Evolutionary conservation across 2,888 invertebrate species (phyloP).

Genomic region (Athalia cordata): DNA sequence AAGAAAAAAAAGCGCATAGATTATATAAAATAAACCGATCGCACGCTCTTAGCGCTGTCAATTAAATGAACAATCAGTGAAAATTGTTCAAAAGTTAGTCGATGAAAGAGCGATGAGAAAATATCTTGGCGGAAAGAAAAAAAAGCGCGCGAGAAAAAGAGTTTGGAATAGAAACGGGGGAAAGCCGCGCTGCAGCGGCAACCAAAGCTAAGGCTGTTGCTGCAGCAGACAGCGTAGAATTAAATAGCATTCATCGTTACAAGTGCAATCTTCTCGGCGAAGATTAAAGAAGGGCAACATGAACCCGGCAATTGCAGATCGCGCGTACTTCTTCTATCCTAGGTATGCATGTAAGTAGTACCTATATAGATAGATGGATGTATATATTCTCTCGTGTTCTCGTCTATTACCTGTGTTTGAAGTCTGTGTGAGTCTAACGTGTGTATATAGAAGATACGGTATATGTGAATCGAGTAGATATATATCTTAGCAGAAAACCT

Average conservation of each 20-base stretch:
- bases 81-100: no score
- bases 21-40: no score
- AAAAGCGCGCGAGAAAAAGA: not conserved
- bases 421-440: not conserved
- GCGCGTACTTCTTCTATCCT: not conserved
- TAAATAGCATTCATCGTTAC: conserved; percentile 41
- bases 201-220: no score
- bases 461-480: conserved; percentile 1
- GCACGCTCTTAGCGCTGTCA: no score
- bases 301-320: conserved; percentile 3
- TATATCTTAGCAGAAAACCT: no score
- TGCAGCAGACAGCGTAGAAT: conserved; percentile 16
- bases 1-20: no score
- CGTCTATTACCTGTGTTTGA: not conserved
- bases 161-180: no score
- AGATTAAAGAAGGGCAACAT: conserved; percentile 34
- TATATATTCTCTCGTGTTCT: not conserved
- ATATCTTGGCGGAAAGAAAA: conserved; percentile 1
- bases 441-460: conserved; percentile 10
- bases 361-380: no score
- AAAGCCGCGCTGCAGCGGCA: no score
- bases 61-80: no score
- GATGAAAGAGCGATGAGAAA: not conserved
- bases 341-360: no score
- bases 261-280: conserved; percentile 35